Percentiles rank a stretch among this genome's conserved stretches.
Evolutionary conservation across 2,888 invertebrate species (phyloP).

Genomic region (Smittia sp.): DNA sequence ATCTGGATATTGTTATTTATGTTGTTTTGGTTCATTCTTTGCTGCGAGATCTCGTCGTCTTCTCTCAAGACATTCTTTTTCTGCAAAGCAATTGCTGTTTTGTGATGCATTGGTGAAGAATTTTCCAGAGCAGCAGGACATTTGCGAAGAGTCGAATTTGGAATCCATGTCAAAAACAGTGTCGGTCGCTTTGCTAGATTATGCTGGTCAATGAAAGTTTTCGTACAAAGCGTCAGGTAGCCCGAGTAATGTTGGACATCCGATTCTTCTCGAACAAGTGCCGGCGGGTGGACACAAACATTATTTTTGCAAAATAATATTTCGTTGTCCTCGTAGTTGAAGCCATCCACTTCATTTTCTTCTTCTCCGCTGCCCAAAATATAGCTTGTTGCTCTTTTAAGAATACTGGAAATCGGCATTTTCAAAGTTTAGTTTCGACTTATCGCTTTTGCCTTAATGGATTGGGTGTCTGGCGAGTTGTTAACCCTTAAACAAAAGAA

Average conservation of each 20-base stretch:
- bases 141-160: conserved; percentile 82
- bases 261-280: conserved; percentile 74
- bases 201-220: conserved; percentile 73
- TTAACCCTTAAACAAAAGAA: too few relatives aligned
- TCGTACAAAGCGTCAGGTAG: conserved; percentile 84
- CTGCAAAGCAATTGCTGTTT: conserved; percentile 42
- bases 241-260: conserved; percentile 88
- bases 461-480: too few relatives aligned
- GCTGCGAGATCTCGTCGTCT: conserved; percentile 8
- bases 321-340: conserved; percentile 77
- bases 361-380: conserved; percentile 69
- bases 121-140: conserved; percentile 75
- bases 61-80: neutral
- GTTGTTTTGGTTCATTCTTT: neutral
- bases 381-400: conserved; percentile 75
- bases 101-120: conserved; percentile 47
- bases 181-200: conserved; percentile 76
- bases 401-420: conserved; percentile 77
- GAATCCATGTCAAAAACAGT: conserved; percentile 90
- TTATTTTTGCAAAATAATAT: conserved; percentile 91
- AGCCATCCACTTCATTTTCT: conserved; percentile 60
- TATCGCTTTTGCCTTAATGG: too few relatives aligned
- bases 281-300: conserved; percentile 94
- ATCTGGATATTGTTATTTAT: conserved; percentile 33
- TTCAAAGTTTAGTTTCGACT: too few relatives aligned